Conservation (phyloP, 2,113 vertebrate genomes). For the Tyto alba region DNA sequence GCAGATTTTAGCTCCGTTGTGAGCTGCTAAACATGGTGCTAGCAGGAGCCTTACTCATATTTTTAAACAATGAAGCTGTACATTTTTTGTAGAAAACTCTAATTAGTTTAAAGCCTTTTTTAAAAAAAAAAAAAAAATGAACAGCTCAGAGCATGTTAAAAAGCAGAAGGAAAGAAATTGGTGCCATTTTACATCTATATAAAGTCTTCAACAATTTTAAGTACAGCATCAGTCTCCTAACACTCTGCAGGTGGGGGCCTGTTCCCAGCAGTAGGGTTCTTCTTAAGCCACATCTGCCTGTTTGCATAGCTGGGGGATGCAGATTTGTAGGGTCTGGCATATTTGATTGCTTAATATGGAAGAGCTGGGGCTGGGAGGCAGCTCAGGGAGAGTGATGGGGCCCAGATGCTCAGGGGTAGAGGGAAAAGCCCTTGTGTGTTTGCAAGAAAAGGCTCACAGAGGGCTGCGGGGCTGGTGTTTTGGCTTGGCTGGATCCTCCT, state of each 20-base stretch:
- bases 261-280: not conserved
- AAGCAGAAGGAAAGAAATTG: not conserved
- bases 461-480: accelerated
- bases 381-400: not conserved
- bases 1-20: not conserved
- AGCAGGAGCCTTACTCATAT: not conserved
- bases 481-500: accelerated
- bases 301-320: accelerated
- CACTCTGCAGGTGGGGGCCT: not conserved
- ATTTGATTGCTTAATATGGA: not conserved
- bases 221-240: not conserved
- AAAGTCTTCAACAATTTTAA: not conserved
- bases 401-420: not conserved
- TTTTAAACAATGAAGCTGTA: not conserved
- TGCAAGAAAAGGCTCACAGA: accelerated
- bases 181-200: not conserved
- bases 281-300: not conserved
- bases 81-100: not conserved
- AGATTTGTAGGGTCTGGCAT: not conserved
- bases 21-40: not conserved
- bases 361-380: not conserved
- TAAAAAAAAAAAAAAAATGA: no score
- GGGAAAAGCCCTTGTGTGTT: not conserved
- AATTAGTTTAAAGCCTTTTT: not conserved
- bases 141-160: not conserved